Conservation (phyloP, 2,888 invertebrate species). For the Notodonta ziczac region DNA sequence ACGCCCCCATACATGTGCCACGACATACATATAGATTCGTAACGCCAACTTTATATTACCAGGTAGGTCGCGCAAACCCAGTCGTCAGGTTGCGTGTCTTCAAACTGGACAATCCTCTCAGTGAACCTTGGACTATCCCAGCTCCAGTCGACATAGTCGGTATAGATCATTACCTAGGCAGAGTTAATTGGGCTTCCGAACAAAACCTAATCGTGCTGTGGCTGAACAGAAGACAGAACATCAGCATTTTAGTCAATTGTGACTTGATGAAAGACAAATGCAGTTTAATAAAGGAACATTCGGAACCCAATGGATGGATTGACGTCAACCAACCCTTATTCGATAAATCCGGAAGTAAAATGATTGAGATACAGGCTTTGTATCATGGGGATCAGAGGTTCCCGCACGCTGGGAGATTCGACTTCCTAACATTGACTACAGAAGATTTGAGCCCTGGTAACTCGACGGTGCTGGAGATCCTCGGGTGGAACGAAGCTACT, state of each 20-base stretch:
- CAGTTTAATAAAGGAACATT: conserved; percentile 66
- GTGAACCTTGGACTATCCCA: conserved; percentile 68
- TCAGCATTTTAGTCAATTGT: conserved; percentile 86
- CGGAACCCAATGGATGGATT: conserved; percentile 89
- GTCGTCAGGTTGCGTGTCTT: conserved; percentile 87
- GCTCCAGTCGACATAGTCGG: conserved; percentile 84
- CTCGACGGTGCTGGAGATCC: conserved; percentile 84
- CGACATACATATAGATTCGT: background rate
- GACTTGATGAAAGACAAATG: conserved; percentile 69
- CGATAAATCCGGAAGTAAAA: conserved; percentile 68
- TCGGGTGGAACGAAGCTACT: conserved; percentile 85
- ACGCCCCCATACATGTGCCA: background rate
- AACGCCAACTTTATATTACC: conserved; percentile 46
- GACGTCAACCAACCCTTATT: conserved; percentile 84
- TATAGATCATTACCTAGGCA: conserved; percentile 87
- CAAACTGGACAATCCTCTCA: conserved; percentile 64
- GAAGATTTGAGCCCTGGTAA: conserved; percentile 83
- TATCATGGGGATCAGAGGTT: conserved; percentile 70
- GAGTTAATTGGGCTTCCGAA: conserved; percentile 90
- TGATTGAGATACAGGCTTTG: conserved; percentile 72
- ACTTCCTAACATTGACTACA: conserved; percentile 56
- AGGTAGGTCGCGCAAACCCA: conserved; percentile 91
- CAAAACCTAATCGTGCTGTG: conserved; percentile 89
- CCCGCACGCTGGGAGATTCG: conserved; percentile 67
- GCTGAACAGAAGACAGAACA: conserved; percentile 94